phyloP scores from a whole-genome alignment of 2,888 invertebrate species.

The Drosophila austrosaltans region DNA sequence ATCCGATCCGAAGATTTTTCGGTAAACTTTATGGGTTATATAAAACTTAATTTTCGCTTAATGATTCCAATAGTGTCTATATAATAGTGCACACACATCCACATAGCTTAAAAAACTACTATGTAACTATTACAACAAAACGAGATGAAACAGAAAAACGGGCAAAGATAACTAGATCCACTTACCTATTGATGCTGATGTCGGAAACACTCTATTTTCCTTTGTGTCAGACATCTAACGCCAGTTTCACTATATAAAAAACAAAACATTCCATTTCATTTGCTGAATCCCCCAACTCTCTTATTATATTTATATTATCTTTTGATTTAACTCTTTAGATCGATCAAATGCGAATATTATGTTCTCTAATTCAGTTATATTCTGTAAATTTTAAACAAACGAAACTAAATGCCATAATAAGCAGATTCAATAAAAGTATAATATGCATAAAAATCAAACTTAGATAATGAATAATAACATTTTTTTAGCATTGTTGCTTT shows the following conservation, averaged over 20 bases:
- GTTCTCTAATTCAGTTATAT: slow-evolving; percentile 6
- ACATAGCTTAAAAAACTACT: no score
- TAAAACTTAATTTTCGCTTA: no score
- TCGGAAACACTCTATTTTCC: no score
- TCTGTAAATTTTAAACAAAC: slow-evolving; percentile 10
- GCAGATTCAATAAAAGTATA: slow-evolving; percentile 16
- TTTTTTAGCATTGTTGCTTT: slow-evolving; percentile 71
- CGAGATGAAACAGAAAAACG: no score
- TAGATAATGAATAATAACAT: slow-evolving; percentile 35
- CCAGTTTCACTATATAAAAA: background rate
- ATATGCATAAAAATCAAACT: slow-evolving; percentile 11
- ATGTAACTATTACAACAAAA: no score
- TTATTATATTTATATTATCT: slow-evolving; percentile 1
- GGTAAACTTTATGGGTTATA: no score
- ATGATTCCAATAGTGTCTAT: no score
- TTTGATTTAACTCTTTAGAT: background rate
- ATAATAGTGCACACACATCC: no score
- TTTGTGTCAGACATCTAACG: no score
- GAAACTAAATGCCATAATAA: slow-evolving; percentile 33
- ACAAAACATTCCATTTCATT: slow-evolving; percentile 51
- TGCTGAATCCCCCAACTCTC: slow-evolving; percentile 36
- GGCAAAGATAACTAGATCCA: no score
- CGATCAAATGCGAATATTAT: background rate
- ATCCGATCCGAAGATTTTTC: no score
- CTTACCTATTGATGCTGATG: no score